Percentiles rank a stretch among this genome's conserved stretches.
Evolutionary conservation across 2,888 invertebrate species (phyloP).

Genomic region (Pristionchus mayeri): DNA sequence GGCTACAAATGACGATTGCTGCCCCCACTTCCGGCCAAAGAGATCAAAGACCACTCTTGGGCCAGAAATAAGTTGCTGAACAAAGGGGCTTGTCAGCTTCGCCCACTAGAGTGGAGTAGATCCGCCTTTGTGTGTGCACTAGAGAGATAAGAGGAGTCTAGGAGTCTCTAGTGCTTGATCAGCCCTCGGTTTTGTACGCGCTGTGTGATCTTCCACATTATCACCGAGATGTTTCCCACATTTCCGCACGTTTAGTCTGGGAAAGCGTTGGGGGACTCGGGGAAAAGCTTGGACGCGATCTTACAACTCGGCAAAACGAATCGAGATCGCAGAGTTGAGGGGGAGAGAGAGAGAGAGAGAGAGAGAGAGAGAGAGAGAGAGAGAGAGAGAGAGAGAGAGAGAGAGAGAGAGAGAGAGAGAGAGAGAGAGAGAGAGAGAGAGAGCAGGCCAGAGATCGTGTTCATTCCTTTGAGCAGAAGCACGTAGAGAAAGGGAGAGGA

Average conservation of each 20-base stretch:
- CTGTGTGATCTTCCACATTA: not conserved
- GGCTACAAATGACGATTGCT: no score
- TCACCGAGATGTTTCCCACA: not conserved
- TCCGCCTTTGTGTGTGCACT: not conserved
- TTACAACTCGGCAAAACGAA: not conserved
- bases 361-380: not conserved
- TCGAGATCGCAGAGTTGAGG: not conserved
- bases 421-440: not conserved
- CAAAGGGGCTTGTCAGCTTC: no score
- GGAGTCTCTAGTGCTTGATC: no score
- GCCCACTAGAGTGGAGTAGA: conserved; percentile 17
- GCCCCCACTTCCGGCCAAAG: not conserved
- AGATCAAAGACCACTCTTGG: no score
- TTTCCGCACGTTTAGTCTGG: not conserved
- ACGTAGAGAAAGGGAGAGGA: conserved; percentile 30
- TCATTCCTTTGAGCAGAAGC: no score
- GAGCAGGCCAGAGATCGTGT: not conserved
- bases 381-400: no score
- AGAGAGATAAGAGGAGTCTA: not conserved
- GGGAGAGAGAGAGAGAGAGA: not conserved
- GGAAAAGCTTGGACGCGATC: not conserved
- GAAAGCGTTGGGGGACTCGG: not conserved
- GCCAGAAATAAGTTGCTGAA: no score
- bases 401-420: no score
- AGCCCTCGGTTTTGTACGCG: not conserved